A percentile compares a stretch with the other conserved stretches of the same genome.
Conservation (phyloP, 2,797 vertebrate genomes). For the Bradypodion ventrale region DNA sequence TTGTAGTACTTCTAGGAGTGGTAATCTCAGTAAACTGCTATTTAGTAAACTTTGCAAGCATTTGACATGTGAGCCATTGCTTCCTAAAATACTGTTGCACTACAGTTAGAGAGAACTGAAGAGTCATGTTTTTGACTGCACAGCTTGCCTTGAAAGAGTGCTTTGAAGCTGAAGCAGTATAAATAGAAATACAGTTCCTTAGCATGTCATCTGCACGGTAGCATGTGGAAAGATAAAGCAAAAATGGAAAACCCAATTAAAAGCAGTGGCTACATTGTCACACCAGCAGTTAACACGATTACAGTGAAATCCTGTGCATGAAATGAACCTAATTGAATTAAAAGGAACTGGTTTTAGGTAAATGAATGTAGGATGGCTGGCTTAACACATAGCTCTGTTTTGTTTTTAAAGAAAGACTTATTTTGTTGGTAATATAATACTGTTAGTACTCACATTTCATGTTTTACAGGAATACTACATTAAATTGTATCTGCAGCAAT, state of each 20-base stretch:
- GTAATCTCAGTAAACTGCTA: background rate
- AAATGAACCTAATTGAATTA: background rate
- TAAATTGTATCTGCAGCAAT: slow-evolving; percentile 8
- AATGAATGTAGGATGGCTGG: background rate
- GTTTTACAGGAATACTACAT: slow-evolving; percentile 35
- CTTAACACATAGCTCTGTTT: background rate
- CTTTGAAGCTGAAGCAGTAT: background rate
- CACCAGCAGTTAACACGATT: background rate
- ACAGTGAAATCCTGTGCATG: background rate
- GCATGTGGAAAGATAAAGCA: slow-evolving; percentile 9
- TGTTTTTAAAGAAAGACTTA: too few species aligned
- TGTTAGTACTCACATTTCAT: background rate
- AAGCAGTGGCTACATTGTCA: background rate
- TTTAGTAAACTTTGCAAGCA: background rate
- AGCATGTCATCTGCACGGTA: background rate
- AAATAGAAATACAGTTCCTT: background rate
- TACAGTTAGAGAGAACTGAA: background rate
- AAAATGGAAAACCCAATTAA: slow-evolving; percentile 28
- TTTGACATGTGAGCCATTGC: background rate
- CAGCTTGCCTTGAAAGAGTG: background rate
- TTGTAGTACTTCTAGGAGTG: background rate
- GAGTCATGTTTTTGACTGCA: background rate
- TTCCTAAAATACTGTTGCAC: background rate
- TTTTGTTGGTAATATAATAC: slow-evolving; percentile 32
- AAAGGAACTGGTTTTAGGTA: background rate